These are phyloP conservation scores for Orthonevra nobilis DNA, from an alignment of 2,888 invertebrate species.

Conservation along the genomic window DNA sequence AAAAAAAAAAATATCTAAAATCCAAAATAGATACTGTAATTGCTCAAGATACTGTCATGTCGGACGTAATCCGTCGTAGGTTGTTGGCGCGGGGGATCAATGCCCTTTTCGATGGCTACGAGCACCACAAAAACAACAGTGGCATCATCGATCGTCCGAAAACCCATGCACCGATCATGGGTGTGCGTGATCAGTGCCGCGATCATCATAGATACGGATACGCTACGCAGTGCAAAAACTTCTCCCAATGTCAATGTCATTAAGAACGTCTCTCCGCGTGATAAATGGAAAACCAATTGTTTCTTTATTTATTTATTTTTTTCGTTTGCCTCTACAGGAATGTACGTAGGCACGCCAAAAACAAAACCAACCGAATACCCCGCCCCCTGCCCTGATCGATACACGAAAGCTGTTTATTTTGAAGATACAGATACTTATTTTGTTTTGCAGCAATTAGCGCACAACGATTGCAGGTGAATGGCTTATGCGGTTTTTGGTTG, in stretches of 20 bases:
- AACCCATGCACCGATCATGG: conserved; percentile 3
- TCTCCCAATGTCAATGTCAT: conserved; percentile 36
- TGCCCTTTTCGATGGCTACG: conserved; percentile 5
- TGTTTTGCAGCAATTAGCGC: conserved; percentile 14
- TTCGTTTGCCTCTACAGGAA: conserved; percentile 15
- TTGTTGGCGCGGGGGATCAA: conserved; percentile 1
- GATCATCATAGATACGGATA: conserved; percentile 6
- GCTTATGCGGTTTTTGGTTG: background rate
- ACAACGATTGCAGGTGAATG: conserved; percentile 12
- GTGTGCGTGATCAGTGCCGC: background rate
- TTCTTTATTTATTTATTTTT: too few relatives aligned
- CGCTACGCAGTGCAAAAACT: conserved; percentile 21
- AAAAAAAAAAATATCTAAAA: background rate
- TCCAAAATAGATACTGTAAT: background rate
- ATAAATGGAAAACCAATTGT: conserved; percentile 20
- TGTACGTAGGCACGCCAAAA: conserved; percentile 13
- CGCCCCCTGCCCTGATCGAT: background rate
- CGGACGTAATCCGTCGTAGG: too few relatives aligned
- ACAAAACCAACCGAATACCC: background rate
- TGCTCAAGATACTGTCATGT: too few relatives aligned
- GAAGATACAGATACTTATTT: conserved; percentile 6
- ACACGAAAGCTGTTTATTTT: background rate
- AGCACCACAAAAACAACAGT: too few relatives aligned
- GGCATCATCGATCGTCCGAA: conserved; percentile 6
- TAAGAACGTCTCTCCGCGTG: conserved; percentile 16